Conservation (phyloP, 2,888 invertebrate genomes). For the Caradrina kadenii region DNA sequence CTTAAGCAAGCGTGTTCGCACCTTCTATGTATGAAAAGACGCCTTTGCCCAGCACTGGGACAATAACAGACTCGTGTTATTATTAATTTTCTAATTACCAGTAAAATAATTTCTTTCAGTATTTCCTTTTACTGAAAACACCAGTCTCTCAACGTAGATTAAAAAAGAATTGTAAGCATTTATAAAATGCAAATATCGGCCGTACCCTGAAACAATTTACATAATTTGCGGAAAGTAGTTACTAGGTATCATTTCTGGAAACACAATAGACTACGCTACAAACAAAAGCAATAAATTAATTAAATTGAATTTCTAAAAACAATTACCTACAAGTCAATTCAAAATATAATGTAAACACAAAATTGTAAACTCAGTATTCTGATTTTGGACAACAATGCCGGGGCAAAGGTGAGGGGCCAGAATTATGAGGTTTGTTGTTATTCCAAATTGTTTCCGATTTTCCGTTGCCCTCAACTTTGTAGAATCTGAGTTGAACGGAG, state of each 20-base stretch:
- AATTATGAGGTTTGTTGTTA: conserved; percentile 87
- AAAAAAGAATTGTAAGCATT: conserved; percentile 28
- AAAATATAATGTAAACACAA: conserved; percentile 51
- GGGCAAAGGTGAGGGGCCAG: conserved; percentile 76
- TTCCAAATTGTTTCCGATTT: conserved; percentile 86
- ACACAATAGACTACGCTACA: conserved; percentile 30
- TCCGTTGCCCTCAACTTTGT: conserved; percentile 75
- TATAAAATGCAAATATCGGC: conserved; percentile 40
- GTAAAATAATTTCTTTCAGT: no score
- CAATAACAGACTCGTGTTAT: no score
- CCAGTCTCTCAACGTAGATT: conserved; percentile 11
- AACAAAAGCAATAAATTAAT: conserved; percentile 58
- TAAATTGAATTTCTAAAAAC: conserved; percentile 58
- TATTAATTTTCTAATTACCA: no score
- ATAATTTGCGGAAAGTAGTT: conserved; percentile 49
- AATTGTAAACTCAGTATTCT: conserved; percentile 60
- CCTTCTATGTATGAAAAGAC: no score
- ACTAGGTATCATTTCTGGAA: conserved; percentile 35
- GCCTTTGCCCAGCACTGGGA: no score
- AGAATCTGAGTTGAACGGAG: conserved; percentile 84
- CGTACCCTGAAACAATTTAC: conserved; percentile 40
- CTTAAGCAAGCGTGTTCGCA: no score
- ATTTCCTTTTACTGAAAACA: no score
- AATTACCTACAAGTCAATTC: conserved; percentile 62
- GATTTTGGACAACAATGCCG: conserved; percentile 70